Evolutionary conservation across 2,797 vertebrate genomes (phyloP).

Genomic region (Neoniphon sammara): DNA sequence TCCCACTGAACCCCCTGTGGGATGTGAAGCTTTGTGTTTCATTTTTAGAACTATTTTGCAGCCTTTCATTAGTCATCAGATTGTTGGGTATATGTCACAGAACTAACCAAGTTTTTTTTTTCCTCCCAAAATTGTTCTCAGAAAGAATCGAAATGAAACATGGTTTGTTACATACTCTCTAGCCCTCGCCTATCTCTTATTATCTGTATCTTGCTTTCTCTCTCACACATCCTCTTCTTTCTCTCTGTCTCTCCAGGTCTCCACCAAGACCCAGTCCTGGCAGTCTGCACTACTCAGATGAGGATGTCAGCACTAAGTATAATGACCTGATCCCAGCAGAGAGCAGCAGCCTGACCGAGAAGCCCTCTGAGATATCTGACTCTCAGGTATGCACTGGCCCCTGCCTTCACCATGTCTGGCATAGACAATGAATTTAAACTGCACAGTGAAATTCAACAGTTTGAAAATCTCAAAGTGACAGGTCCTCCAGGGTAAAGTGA

Average conservation of each 20-base stretch:
- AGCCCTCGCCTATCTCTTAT: background rate
- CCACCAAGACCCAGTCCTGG: constrained; percentile 95
- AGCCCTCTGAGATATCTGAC: constrained; percentile 96
- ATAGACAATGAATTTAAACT: constrained; percentile 37
- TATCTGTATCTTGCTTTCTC: constrained; percentile 23
- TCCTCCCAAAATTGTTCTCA: constrained; percentile 12
- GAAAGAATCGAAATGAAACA: background rate
- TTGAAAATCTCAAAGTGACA: constrained; percentile 50
- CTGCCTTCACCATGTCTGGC: constrained; percentile 19
- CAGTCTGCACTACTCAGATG: constrained; percentile 97
- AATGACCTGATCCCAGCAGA: constrained; percentile 96
- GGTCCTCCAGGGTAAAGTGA: constrained; percentile 28
- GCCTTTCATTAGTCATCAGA: constrained; percentile 36
- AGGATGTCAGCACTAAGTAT: constrained; percentile 95
- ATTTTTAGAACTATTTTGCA: constrained; percentile 23
- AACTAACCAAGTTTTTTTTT: constrained; percentile 13
- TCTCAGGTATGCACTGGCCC: constrained; percentile 87
- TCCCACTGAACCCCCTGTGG: constrained; percentile 4
- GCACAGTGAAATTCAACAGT: constrained; percentile 45
- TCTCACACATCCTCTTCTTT: constrained; percentile 6
- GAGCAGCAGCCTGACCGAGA: constrained; percentile 98
- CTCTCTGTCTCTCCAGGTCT: constrained; percentile 81
- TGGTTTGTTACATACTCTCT: constrained; percentile 17
- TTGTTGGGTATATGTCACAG: constrained; percentile 22
- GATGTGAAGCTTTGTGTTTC: constrained; percentile 14